Percentiles rank a stretch among this genome's conserved stretches.
phyloP scores from a whole-genome alignment of 2,113 vertebrate genomes.

The Phaethon lepturus region DNA sequence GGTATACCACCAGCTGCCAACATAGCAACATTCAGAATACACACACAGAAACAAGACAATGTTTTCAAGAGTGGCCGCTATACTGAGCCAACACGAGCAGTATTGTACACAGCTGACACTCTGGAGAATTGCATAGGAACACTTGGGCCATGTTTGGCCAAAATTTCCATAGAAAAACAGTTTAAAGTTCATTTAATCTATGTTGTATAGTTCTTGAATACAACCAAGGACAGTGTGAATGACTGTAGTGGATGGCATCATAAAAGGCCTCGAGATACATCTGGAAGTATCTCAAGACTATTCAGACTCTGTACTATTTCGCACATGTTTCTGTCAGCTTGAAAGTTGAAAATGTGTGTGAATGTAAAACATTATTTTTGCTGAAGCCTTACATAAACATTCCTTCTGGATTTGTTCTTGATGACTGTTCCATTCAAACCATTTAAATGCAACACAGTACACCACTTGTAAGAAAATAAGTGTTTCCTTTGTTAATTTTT shows the following conservation, averaged over 20 bases:
- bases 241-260: not conserved
- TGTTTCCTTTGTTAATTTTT: not conserved
- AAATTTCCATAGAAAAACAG: not conserved
- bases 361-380: not conserved
- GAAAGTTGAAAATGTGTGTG: not conserved
- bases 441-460: not conserved
- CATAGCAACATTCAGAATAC: not conserved
- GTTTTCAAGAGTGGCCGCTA: not conserved
- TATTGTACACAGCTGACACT: not conserved
- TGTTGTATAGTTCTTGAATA: not conserved
- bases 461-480: not conserved
- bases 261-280: not conserved
- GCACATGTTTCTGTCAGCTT: not conserved
- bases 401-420: not conserved
- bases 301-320: not conserved
- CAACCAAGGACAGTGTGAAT: not conserved
- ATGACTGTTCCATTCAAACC: not conserved
- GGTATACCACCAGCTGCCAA: not conserved
- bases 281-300: not conserved
- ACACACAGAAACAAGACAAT: not conserved
- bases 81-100: not conserved
- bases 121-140: not conserved
- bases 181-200: not conserved
- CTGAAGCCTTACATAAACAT: not conserved
- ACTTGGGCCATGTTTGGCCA: not conserved